Base-by-base conservation (phyloP, 1,140 invertebrate genomes). In the Acromyrmex charruanus region DNA sequence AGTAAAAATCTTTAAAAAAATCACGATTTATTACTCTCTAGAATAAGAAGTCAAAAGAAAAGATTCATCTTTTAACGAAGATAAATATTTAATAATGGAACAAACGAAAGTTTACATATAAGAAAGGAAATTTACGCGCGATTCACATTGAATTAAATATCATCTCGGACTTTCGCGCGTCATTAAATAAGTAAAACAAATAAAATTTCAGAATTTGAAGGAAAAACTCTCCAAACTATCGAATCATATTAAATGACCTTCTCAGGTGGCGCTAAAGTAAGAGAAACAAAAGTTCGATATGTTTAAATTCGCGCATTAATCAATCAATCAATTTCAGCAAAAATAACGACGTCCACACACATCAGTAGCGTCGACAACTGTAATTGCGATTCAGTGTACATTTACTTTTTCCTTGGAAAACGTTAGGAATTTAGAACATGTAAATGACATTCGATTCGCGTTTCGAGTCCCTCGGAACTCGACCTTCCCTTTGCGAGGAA, bases 1-100 rank as follows among this genome's bases (percentile, higher is more conserved):
- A 39, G 58, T 74, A 74, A 82, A 82, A 75, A 87, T 28, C 31
- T 39, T 25, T 71, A 10, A 44, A 3, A 87, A 72, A 87, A 82
- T 82, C 53, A 28, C 12, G 58, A 66, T 44, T 55, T 35, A 51
- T 72, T 49, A 18, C 1, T 31, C 65, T 71, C 55, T n/a, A 2
- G 14, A 51, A 14, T 3, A 16, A 51, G 14, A 51, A 16, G 0
- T 16, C 3, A 51, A 51, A 16, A 16, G 14, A 18, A 21, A 25
- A 69, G 1, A 16, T 71, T 18, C 51, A 7, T 44, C 14, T 39
- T 39, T 80, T 49, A 18, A 53, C 44, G n/a, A 18, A 55, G 18
- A 66, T 31, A 51, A 79, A 51, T 12, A 1, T 14, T 49, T 2
- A 49, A 51, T 9, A 51, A 10, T 44, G 21, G 7, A 44, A 25